Evolutionary conservation across 2,888 invertebrate species (phyloP), one percentile per base, ranked within the genome.

Genomic region (Tenodera sinensis): DNA sequence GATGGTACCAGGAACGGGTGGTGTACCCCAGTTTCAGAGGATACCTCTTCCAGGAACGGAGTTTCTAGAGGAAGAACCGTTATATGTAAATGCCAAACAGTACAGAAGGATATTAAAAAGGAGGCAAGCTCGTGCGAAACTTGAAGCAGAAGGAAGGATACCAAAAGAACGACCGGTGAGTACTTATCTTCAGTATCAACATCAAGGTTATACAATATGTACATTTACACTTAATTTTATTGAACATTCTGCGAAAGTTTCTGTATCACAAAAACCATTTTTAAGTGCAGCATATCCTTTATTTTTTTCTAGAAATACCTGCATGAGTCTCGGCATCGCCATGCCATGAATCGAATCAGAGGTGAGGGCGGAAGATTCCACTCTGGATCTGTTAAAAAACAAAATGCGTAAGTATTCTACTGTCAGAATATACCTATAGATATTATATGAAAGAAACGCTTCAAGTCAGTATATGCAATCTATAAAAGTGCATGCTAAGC

Each of bases 81-180:
- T 99, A 28, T 99, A 99, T 93, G 99, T 99, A 0, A 99, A 99
- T 94, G 99, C 99, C 30, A 97, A 99, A 92, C 99, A 99, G 93
- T 99, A 99, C 94, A 97, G 98, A 92, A 95, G 99, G 90, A 99
- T 99, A 92, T 94, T 99, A 87, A 99, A 99, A 93, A 94, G 99
- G 82, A 94, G 99, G 84, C 98, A 98, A 92, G 99, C 99, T 0
- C 94, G 99, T 88, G 99, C 99, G 3, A 98, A 98, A 93, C 94
- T 99, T 84, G 99, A 99, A 93, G 98, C 98, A 2, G 96, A 96
- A 92, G 98, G 98, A 28, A 97, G 98, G 93, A 99, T 99, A 93
- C 98, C 99, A 4, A 99, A 99, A 94, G 98, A 98, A 93, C 95
- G 99, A 93, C 97, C 98, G 91, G 98, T 98, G 93, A 92, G 94